phyloP scores from a whole-genome alignment of 2,113 vertebrate species.

The Poeciliopsis retropinna region DNA sequence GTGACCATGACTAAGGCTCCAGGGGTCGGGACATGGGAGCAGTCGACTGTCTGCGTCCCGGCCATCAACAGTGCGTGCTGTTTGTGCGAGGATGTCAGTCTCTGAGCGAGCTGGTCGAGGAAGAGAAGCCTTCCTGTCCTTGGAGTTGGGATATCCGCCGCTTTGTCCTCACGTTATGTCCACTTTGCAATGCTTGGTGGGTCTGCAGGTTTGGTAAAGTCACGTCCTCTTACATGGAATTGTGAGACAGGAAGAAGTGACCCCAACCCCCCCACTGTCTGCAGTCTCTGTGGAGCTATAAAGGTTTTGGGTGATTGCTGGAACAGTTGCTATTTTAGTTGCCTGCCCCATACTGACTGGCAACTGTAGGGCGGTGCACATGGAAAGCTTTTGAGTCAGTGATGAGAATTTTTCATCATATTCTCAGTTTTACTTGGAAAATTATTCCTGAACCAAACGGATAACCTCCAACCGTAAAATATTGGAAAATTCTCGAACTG shows the following conservation, averaged over 20 bases:
- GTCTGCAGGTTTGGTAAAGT: conserved; percentile 38
- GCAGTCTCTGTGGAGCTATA: not conserved
- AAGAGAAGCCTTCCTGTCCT: conserved; percentile 79
- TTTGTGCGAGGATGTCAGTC: conserved; percentile 40
- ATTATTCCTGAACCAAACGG: not conserved
- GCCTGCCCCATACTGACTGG: not conserved
- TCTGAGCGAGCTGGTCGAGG: conserved; percentile 63
- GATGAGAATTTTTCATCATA: not conserved
- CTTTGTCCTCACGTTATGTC: conserved; percentile 49
- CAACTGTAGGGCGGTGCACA: not conserved
- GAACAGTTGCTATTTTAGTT: not conserved
- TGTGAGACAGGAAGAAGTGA: conserved; percentile 10
- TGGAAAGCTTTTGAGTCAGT: not conserved
- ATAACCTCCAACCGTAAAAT: conserved; percentile 5
- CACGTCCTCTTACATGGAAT: conserved; percentile 33
- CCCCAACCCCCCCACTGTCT: no score
- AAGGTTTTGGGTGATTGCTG: not conserved
- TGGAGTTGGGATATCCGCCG: conserved; percentile 79
- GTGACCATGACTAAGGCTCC: not conserved
- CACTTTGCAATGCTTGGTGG: conserved; percentile 52
- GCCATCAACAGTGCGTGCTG: conserved; percentile 40
- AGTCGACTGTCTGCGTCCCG: conserved; percentile 20
- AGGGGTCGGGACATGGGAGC: not conserved
- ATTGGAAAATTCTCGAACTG: not conserved
- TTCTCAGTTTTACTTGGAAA: not conserved